phyloP scores from a whole-genome alignment of 2,888 invertebrate species.

The Erpobdella octoculata region DNA sequence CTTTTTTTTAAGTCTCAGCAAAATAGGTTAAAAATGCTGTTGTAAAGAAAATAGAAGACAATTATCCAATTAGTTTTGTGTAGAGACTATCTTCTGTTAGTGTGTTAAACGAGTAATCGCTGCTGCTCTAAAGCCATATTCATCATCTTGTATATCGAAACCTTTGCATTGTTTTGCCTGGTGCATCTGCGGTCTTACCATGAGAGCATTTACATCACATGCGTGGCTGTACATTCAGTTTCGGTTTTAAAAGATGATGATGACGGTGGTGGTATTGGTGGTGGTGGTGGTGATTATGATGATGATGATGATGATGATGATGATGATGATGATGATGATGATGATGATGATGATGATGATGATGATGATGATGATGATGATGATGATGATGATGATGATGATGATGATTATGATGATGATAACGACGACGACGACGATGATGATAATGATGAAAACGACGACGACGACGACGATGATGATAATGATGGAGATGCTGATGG shows the following conservation, averaged over 20 bases:
- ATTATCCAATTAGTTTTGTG: too few species aligned
- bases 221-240: too few species aligned
- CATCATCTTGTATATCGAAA: too few species aligned
- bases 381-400: neutral
- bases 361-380: slow-evolving; percentile 7
- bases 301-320: slow-evolving; percentile 21
- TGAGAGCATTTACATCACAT: too few species aligned
- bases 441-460: slow-evolving; percentile 9
- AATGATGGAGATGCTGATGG: neutral
- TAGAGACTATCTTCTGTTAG: too few species aligned
- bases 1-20: too few species aligned
- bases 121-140: too few species aligned
- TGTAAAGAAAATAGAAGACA: too few species aligned
- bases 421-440: neutral
- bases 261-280: neutral
- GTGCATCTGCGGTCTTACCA: too few species aligned
- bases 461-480: slow-evolving; percentile 10
- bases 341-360: neutral
- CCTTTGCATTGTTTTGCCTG: too few species aligned
- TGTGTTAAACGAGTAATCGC: too few species aligned
- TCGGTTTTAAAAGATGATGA: neutral
- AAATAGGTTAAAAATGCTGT: too few species aligned
- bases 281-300: neutral
- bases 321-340: slow-evolving; percentile 18
- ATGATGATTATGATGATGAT: neutral